Evolutionary conservation across 2,113 vertebrate species (phyloP).

Genomic region (Poeciliopsis retropinna): DNA sequence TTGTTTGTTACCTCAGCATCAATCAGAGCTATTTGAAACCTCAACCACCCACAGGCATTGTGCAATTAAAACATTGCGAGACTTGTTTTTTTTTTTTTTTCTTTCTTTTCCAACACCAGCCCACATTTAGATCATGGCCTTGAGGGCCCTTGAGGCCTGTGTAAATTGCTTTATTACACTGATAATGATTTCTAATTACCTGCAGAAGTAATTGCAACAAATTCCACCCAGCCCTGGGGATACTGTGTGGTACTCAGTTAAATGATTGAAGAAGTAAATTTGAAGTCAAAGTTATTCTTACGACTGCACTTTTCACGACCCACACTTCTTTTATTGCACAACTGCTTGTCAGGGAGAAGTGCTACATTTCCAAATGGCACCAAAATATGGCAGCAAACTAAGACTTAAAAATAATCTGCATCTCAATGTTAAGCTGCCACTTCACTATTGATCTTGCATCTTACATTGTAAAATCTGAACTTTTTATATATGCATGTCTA

Average conservation of each 20-base stretch:
- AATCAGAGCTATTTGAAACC: conserved; percentile 73
- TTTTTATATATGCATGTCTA: too few species aligned
- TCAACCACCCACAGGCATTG: conserved; percentile 55
- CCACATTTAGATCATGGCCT: conserved; percentile 47
- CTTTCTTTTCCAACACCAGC: conserved; percentile 38
- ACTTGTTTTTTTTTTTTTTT: conserved; percentile 50
- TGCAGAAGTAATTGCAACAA: conserved; percentile 63
- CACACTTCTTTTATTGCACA: not conserved
- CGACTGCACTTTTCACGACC: not conserved
- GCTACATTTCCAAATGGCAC: not conserved
- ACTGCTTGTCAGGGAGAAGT: not conserved
- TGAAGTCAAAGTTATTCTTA: not conserved
- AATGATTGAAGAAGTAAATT: not conserved
- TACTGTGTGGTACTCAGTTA: conserved; percentile 19
- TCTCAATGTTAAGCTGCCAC: too few species aligned
- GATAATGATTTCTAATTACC: conserved; percentile 63
- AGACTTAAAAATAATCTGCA: not conserved
- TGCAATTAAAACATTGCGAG: conserved; percentile 67
- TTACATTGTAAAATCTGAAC: too few species aligned
- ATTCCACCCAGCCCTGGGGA: conserved; percentile 58
- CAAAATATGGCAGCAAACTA: not conserved
- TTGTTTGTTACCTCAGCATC: conserved; percentile 66
- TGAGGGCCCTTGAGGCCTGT: conserved; percentile 42
- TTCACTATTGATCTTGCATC: too few species aligned
- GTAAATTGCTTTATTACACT: conserved; percentile 54